Evolutionary conservation across 1,140 invertebrate species (phyloP), one percentile per base, ranked within the genome.

Genomic region (Panonychus citri): DNA sequence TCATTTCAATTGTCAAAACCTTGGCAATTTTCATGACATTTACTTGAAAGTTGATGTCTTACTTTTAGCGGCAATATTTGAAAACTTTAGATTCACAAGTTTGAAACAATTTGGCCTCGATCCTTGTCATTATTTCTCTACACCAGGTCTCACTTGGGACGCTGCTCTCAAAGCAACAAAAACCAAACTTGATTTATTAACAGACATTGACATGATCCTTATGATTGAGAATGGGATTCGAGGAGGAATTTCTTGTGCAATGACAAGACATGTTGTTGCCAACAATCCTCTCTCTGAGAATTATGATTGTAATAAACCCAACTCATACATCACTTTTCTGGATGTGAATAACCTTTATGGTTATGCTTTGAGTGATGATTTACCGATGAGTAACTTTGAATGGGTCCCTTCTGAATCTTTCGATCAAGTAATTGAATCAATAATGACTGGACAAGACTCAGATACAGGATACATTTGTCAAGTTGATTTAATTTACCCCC

Each of bases 11-110:
- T 62, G 66, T 54, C 49, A 63, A 59, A 67, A 56, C 53, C 40
- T 73, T 19, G 59, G 65, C 15, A 64, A 73, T 48, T 71, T 70
- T 64, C 62, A 67, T 39, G 66, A 70, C 54, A 58, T 73, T 28
- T 73, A 73, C 62, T 60, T 70, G 24, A 69, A 67, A 64, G 64
- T 61, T 54, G 64, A 72, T 62, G 64, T 70, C 8, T 51, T 68
- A 25, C 57, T 71, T 27, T 59, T 70, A 50, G 65, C 64, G 5
- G 71, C 74, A 64, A 61, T 74, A 27, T 73, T 74, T 64, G 69
- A 73, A 66, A 69, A 71, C 15, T 43, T 43, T 21, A 5, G 40
- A 7, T 4, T 4, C 4, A 43, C 19, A 21, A 43, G 48, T 27
- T 25, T 50, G 4, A 5, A 7, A 21, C 10, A 50, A 8, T 50